These are phyloP conservation scores for Augochlora pura DNA, from an alignment of 1,140 invertebrate genomes.

Conservation along the genomic window DNA sequence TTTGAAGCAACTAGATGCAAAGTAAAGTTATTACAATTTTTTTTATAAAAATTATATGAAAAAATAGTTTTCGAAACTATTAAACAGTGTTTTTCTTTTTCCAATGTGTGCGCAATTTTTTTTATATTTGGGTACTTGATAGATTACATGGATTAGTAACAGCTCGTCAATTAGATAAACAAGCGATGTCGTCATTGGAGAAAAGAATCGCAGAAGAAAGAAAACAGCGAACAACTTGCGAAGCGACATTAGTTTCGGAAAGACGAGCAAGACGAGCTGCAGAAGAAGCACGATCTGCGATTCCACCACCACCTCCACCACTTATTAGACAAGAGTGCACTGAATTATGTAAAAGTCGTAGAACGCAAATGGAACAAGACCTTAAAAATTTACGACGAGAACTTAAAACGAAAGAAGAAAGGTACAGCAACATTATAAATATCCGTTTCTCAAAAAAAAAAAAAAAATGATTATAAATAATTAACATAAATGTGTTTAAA, in stretches of 20 bases:
- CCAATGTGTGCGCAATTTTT: background rate
- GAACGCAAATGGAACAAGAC: conserved; percentile 90
- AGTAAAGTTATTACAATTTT: no score
- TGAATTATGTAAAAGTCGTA: conserved; percentile 87
- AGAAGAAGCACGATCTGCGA: conserved; percentile 78
- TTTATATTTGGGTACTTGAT: conserved; percentile 31
- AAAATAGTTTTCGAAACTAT: background rate
- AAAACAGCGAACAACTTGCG: conserved; percentile 86
- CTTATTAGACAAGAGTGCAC: conserved; percentile 84
- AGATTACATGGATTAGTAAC: conserved; percentile 87
- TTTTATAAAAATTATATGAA: no score
- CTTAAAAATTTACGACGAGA: conserved; percentile 87
- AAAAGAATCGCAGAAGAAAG: conserved; percentile 92
- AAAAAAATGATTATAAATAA: no score
- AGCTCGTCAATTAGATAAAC: conserved; percentile 89
- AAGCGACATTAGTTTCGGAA: conserved; percentile 89
- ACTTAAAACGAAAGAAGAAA: conserved; percentile 88
- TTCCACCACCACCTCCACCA: conserved; percentile 73
- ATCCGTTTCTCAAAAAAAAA: no score
- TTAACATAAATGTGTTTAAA: no score
- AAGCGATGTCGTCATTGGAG: conserved; percentile 87
- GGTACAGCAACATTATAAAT: conserved; percentile 67
- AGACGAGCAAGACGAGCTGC: conserved; percentile 82
- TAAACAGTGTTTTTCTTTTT: background rate
- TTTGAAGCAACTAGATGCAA: no score